Percentiles rank a stretch among this genome's conserved stretches.
phyloP scores from a whole-genome alignment of 2,113 vertebrate genomes.

The Pseudorectes ferrugineus region DNA sequence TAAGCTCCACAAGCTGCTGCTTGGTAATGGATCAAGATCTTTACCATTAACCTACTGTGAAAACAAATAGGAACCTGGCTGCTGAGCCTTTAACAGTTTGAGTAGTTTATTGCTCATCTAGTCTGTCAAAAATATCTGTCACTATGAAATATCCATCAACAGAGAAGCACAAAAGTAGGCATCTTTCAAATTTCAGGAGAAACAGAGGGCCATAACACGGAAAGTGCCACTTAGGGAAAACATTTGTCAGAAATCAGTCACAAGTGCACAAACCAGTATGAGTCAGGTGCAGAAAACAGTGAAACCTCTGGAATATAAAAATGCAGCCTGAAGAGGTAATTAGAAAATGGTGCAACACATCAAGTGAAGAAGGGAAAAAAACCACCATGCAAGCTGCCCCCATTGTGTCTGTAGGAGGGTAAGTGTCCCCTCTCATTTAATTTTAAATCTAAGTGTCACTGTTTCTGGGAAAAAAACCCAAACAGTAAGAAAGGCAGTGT shows the following conservation, averaged over 20 bases:
- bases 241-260: background rate
- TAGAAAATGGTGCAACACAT: background rate
- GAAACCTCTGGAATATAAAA: background rate
- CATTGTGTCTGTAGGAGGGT: background rate
- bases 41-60: background rate
- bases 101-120: background rate
- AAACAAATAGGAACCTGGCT: background rate
- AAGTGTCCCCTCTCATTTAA: background rate
- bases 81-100: background rate
- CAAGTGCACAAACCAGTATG: background rate
- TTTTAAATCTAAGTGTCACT: background rate
- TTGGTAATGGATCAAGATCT: background rate
- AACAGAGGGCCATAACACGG: rapidly evolving
- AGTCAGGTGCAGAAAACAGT: background rate
- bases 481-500: background rate
- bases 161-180: background rate
- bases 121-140: background rate
- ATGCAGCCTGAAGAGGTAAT: background rate
- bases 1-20: background rate
- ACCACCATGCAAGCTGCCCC: background rate
- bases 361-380: background rate
- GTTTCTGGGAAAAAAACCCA: background rate
- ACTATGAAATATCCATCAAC: background rate
- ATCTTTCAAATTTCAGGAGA: background rate
- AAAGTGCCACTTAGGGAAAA: background rate